Evolutionary conservation across 2,888 invertebrate species (phyloP), one percentile per base, ranked within the genome.

Genomic region (Apocheima hispidaria): DNA sequence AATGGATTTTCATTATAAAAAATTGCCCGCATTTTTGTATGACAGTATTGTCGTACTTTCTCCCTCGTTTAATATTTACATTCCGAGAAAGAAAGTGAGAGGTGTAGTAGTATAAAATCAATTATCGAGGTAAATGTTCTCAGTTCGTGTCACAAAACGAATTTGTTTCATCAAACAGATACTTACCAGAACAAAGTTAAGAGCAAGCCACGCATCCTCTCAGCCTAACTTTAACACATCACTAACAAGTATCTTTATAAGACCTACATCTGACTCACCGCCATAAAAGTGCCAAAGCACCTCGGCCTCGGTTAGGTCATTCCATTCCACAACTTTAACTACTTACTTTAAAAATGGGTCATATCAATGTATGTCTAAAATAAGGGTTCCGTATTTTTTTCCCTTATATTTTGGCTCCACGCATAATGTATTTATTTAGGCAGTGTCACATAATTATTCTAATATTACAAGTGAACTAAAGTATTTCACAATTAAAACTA

Each of bases 261-360:
- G 57, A 52, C 61, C 52, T 56, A 54, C 56, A 60, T 60, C 38
- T 18, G 56, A 48, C 23, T 57, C 26, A 16, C 60, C 28, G 38
- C 44, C 33, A 52, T 57, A 62, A 62, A 62, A 48, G 41, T 38
- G 18, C 54, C 48, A 43, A 53, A 51, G 49, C 28, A 43, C 43
- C 33, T 40, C 28, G 52, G 40, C 56, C 56, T 49, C 50, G 30
- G 26, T 23, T 44, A 66, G 63, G 62, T 64, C 66, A 62, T 54
- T 40, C 68, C 56, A 49, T 63, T 64, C 48, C 55, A 51, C 55
- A 48, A 60, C 35, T 66, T 65, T 66, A 69, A 69, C 69, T 63
- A 61, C 63, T 58, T 40, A 9, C 16, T 16, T 43, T 61, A 66
- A 65, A 67, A 50, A 48, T n/a, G 20, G 14, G 59, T 0, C 26